Conservation (phyloP, 1,140 invertebrate species). For the Euwallacea similis region DNA sequence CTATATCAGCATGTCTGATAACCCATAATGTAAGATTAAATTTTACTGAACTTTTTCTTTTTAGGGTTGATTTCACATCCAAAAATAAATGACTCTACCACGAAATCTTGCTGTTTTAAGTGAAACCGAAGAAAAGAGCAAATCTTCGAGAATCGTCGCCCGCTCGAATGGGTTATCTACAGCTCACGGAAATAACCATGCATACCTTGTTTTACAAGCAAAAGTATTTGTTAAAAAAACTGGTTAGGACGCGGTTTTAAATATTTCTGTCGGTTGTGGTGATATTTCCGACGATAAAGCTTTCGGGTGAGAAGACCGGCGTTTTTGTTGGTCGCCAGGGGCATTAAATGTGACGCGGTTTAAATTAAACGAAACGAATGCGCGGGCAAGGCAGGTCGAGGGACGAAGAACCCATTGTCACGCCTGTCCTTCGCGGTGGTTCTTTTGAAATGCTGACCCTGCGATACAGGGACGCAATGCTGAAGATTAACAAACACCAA, state of each 20-base stretch:
- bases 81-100: no score
- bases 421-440: conserved; percentile 21
- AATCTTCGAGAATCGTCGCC: not conserved
- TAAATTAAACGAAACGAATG: conserved; percentile 31
- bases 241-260: conserved; percentile 26
- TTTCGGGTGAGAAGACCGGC: conserved; percentile 31
- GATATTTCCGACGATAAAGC: conserved; percentile 31
- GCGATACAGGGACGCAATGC: conserved; percentile 10
- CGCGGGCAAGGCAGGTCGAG: not conserved
- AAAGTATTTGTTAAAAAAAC: conserved; percentile 32
- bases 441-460: conserved; percentile 8
- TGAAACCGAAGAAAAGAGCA: not conserved
- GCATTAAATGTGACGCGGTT: conserved; percentile 27
- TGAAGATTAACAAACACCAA: no score
- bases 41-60: no score
- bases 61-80: no score
- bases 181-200: conserved; percentile 17
- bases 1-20: no score
- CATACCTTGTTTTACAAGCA: conserved; percentile 23
- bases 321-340: conserved; percentile 20
- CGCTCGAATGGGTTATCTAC: conserved; percentile 14
- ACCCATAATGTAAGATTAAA: no score
- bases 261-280: conserved; percentile 25
- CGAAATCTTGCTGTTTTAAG: no score
- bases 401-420: conserved; percentile 25